Conservation (phyloP, 2,888 invertebrate species). For the Cataglyphis rosenhaueri region DNA sequence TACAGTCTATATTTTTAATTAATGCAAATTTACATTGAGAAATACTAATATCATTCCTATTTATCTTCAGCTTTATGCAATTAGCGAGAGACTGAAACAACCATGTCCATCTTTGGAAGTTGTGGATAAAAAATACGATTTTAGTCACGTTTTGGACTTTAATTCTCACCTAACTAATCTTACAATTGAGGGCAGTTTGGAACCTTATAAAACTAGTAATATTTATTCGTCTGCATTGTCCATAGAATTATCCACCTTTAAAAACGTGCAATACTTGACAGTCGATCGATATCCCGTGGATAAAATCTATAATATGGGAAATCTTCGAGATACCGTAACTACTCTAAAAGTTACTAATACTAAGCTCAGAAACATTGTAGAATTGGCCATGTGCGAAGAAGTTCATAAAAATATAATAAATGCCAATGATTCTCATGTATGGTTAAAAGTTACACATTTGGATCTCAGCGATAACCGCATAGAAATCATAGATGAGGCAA, state of each 20-base stretch:
- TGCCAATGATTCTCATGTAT: conserved; percentile 87
- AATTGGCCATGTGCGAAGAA: conserved; percentile 94
- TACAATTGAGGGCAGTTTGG: conserved; percentile 89
- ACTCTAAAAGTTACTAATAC: conserved; percentile 90
- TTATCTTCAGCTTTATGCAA: conserved; percentile 91
- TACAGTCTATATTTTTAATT: background rate
- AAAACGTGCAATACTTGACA: conserved; percentile 90
- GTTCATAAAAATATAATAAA: conserved; percentile 89
- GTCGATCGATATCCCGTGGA: conserved; percentile 90
- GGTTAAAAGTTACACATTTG: conserved; percentile 90
- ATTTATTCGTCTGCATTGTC: conserved; percentile 92
- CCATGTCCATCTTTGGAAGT: conserved; percentile 94
- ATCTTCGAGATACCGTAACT: conserved; percentile 88
- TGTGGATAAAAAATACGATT: conserved; percentile 93
- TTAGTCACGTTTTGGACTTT: conserved; percentile 96
- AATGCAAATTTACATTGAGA: background rate
- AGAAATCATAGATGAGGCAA: conserved; percentile 92
- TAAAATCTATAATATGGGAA: conserved; percentile 88
- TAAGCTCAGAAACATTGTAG: conserved; percentile 89
- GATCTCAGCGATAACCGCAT: conserved; percentile 94
- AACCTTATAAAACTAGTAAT: conserved; percentile 92
- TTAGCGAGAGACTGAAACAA: conserved; percentile 94
- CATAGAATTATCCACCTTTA: conserved; percentile 94
- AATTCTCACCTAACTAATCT: conserved; percentile 91
- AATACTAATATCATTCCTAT: background rate